phyloP scores from a whole-genome alignment of 1,140 invertebrate species.

The Euwallacea fornicatus region DNA sequence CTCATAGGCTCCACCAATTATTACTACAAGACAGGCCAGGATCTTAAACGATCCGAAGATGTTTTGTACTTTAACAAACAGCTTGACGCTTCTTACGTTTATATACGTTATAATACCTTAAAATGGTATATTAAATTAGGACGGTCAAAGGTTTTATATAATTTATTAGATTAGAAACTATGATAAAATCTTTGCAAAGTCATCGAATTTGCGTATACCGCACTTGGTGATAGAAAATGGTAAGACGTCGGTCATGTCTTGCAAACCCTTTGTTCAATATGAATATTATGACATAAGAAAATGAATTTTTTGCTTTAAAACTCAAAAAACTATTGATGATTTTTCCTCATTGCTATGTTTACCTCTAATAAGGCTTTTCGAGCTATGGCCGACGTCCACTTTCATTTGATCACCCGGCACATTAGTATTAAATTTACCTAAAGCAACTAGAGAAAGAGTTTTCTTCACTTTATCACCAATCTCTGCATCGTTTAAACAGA shows the following conservation, averaged over 20 bases:
- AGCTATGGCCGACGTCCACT: no score
- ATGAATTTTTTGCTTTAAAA: no score
- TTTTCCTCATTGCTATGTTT: no score
- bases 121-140: slow-evolving; percentile 49
- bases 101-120: slow-evolving; percentile 83
- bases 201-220: no score
- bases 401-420: no score
- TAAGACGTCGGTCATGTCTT: no score
- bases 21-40: slow-evolving; percentile 77
- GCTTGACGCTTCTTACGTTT: slow-evolving; percentile 84
- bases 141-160: not conserved
- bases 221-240: no score
- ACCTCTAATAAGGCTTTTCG: no score
- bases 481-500: slow-evolving; percentile 50
- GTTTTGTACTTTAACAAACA: slow-evolving; percentile 87
- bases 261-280: no score
- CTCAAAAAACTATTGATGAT: no score
- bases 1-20: slow-evolving; percentile 79
- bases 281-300: no score
- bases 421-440: slow-evolving; percentile 55
- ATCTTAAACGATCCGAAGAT: slow-evolving; percentile 87
- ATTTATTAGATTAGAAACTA: not conserved
- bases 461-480: slow-evolving; percentile 63
- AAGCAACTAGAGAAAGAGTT: slow-evolving; percentile 64
- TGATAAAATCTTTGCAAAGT: no score